Evolutionary conservation across 1,140 invertebrate genomes (phyloP).

Genomic region (Drosophila simulans): DNA sequence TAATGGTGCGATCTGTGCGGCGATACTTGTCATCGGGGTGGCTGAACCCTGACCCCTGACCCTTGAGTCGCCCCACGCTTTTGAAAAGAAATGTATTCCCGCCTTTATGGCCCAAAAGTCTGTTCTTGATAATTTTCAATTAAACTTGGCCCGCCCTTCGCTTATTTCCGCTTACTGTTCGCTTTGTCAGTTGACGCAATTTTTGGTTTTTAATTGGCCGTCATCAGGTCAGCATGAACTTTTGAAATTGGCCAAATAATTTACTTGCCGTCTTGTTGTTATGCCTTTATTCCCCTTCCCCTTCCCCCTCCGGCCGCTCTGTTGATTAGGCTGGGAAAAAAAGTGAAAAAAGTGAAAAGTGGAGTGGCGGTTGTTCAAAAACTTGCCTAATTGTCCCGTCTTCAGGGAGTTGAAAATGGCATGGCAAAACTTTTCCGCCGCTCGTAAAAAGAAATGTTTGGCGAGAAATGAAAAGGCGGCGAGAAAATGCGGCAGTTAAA

Average conservation of each 20-base stretch:
- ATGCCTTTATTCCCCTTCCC: background rate
- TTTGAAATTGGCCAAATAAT: conserved; percentile 64
- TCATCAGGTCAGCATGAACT: conserved; percentile 57
- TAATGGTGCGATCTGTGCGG: conserved; percentile 33
- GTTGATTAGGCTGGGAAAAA: conserved; percentile 51
- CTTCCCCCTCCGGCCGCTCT: background rate
- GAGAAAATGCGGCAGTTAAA: conserved; percentile 37
- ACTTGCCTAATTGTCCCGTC: conserved; percentile 63
- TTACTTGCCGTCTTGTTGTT: conserved; percentile 39
- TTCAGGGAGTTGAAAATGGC: conserved; percentile 4
- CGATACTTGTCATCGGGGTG: conserved; percentile 18
- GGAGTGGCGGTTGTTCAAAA: conserved; percentile 30
- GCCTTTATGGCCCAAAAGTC: conserved; percentile 17
- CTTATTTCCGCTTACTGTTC: conserved; percentile 13
- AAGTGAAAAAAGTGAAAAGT: conserved; percentile 12
- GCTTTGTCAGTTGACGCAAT: conserved; percentile 42
- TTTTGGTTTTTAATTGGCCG: conserved; percentile 66
- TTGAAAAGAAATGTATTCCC: conserved; percentile 3
- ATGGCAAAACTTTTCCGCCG: conserved; percentile 39
- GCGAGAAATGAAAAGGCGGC: conserved; percentile 42
- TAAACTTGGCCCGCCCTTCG: conserved; percentile 41
- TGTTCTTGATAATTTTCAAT: conserved; percentile 61
- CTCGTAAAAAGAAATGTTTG: conserved; percentile 45
- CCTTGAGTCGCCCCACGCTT: background rate
- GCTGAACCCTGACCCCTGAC: background rate